Conservation (phyloP, 2,797 vertebrate species). For the Thalassophryne amazonica region DNA sequence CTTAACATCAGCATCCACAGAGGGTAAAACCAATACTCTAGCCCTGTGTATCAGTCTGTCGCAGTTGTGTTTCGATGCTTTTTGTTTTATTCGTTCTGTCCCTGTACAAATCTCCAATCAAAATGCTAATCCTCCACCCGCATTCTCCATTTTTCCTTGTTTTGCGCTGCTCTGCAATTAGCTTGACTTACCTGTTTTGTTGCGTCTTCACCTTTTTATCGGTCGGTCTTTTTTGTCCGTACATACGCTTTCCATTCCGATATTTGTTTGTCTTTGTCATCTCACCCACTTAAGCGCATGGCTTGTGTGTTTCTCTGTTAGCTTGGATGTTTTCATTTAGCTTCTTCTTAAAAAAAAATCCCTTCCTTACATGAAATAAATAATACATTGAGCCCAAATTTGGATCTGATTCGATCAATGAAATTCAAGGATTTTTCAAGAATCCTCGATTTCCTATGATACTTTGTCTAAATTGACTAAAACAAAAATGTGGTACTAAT, state of each 20-base stretch:
- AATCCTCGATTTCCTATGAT: slow-evolving; percentile 56
- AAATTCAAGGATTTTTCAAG: slow-evolving; percentile 76
- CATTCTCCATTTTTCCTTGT: slow-evolving; percentile 42
- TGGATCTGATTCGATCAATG: slow-evolving; percentile 76
- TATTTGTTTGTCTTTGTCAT: slow-evolving; percentile 20
- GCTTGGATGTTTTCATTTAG: slow-evolving; percentile 75
- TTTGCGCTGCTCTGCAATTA: slow-evolving; percentile 44
- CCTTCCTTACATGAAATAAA: slow-evolving; percentile 64
- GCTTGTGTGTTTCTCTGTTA: slow-evolving; percentile 70
- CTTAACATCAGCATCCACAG: slow-evolving; percentile 33
- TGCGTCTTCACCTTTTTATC: slow-evolving; percentile 60
- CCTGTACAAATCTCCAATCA: slow-evolving; percentile 26
- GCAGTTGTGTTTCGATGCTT: slow-evolving; percentile 50
- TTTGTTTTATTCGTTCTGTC: slow-evolving; percentile 15
- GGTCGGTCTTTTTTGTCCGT: slow-evolving; percentile 12
- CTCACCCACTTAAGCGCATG: slow-evolving; percentile 65
- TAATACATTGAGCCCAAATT: slow-evolving; percentile 65
- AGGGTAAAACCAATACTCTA: slow-evolving; percentile 49
- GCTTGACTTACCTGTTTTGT: slow-evolving; percentile 14
- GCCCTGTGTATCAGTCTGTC: slow-evolving; percentile 54
- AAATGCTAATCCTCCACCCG: slow-evolving; percentile 22
- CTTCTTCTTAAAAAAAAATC: slow-evolving; percentile 71
- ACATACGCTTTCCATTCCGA: neutral
- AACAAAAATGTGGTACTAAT: slow-evolving; percentile 79
- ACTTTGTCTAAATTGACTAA: slow-evolving; percentile 74